A percentile compares a stretch with the other conserved stretches of the same genome.
Evolutionary conservation across 2,888 invertebrate genomes (phyloP).

Genomic region (Liodrosophila aerea): DNA sequence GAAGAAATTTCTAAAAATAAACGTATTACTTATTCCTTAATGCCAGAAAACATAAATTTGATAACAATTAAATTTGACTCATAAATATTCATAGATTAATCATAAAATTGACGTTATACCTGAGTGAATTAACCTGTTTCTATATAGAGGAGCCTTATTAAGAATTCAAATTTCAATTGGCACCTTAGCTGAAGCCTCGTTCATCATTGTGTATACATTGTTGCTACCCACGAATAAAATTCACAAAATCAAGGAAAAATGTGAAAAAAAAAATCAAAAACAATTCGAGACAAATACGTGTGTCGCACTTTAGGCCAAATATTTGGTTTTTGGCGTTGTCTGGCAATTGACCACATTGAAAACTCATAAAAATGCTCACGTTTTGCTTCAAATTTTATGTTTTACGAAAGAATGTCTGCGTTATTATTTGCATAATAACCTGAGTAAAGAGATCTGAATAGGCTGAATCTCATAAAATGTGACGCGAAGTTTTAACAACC

Average conservation of each 20-base stretch:
- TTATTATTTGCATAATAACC: conserved; percentile 52
- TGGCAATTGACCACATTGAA: conserved; percentile 58
- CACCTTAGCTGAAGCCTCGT: conserved; percentile 23
- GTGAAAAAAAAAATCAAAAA: conserved; percentile 35
- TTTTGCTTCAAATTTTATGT: conserved; percentile 71
- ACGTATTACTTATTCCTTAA: too few species aligned
- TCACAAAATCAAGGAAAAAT: background rate
- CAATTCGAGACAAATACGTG: conserved; percentile 45
- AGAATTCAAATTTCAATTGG: conserved; percentile 38
- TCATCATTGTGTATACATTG: conserved; percentile 25
- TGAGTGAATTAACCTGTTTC: conserved; percentile 38
- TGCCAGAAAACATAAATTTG: too few species aligned
- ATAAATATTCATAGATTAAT: background rate
- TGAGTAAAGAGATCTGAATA: background rate
- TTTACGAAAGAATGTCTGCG: background rate
- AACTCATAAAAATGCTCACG: conserved; percentile 71
- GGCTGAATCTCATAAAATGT: conserved; percentile 17
- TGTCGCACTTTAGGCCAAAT: conserved; percentile 55
- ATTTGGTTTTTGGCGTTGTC: conserved; percentile 1
- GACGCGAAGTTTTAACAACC: conserved; percentile 33
- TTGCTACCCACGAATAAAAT: conserved; percentile 22
- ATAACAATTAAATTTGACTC: too few species aligned
- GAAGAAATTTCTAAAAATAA: too few species aligned
- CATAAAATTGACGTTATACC: too few species aligned
- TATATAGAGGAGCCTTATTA: conserved; percentile 18